Base-by-base conservation (phyloP, 2,113 vertebrate genomes). In the Hiodon alosoides region DNA sequence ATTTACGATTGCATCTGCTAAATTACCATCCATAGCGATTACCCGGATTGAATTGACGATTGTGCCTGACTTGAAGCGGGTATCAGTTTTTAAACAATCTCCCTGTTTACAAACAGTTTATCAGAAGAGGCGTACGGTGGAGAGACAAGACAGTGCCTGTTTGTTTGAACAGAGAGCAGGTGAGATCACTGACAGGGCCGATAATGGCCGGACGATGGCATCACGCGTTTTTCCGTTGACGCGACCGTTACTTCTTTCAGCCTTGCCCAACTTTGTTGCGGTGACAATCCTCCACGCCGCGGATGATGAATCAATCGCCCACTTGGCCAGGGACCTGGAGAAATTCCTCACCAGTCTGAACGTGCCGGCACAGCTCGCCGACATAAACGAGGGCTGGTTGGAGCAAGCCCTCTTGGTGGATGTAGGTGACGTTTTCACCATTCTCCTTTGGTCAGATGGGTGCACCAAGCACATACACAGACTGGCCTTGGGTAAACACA, bases 91-190 rank as follows among this genome's bases (percentile, higher is more conserved):
- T n/a, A 7, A 54, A 16, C 50, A 51, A 68, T 51, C 13, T 52
- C 2, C 48, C 4, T 69, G 14, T 69, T 14, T 65, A n/a, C 14
- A 67, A 47, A 9, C 67, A 91, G 90, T 87, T 68, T 55, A 80
- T 73, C 79, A 66, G 47, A 81, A 72, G 62, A 80, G 72, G 74
- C 81, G 80, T 55, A 76, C 75, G n/a, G 79, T 64, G 48, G 4
- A 17, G 14, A 2, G 48, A 9, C 62, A 52, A 0, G 3, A 7
- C 54, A 57, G 17, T 7, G 14, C 3, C 0, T 17, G 11, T 55
- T 4, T 5, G 2, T 62, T 48, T 17, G 65, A 79, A 78, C 78
- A 79, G 58, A 79, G 81, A 76, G 81, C 52, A 73, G 83, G 87
- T 90, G 16, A 74, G 61, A 58, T 67, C 55, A 51, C 48, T 13